phyloP scores from a whole-genome alignment of 2,797 vertebrate genomes.

The Bufotes viridis region DNA sequence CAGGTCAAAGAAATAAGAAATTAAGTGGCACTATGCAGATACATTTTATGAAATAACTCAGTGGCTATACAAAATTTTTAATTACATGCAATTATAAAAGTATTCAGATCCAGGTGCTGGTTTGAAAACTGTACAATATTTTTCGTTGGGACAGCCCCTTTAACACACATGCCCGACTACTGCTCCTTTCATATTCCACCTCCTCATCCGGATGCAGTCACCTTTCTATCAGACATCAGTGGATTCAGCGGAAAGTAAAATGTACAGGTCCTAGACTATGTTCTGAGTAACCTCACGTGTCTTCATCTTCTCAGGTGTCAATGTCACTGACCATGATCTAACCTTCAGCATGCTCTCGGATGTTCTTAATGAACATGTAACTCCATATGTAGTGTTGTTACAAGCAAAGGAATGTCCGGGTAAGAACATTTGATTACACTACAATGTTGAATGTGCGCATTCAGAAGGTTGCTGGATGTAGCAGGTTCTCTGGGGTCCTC shows the following conservation, averaged over 20 bases:
- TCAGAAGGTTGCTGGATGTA: background rate
- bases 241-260: background rate
- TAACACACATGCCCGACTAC: background rate
- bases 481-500: background rate
- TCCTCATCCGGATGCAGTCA: background rate
- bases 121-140: too few species aligned
- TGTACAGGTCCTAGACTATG: background rate
- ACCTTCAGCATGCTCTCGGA: constrained; percentile 89
- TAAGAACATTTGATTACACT: constrained; percentile 65
- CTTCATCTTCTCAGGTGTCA: constrained; percentile 81
- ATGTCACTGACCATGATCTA: constrained; percentile 93
- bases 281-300: background rate
- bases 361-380: constrained; percentile 82
- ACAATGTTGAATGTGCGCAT: background rate
- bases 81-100: too few species aligned
- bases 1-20: too few species aligned
- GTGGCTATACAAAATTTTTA: too few species aligned
- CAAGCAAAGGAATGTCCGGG: constrained; percentile 93
- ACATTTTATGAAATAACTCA: too few species aligned
- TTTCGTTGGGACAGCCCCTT: too few species aligned
- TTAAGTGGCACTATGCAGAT: too few species aligned
- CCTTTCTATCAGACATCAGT: too few species aligned
- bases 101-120: too few species aligned
- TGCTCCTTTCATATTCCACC: background rate
- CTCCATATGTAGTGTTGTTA: constrained; percentile 85